phyloP scores from a whole-genome alignment of 2,888 invertebrate species.

The Spilosoma lubricipeda region DNA sequence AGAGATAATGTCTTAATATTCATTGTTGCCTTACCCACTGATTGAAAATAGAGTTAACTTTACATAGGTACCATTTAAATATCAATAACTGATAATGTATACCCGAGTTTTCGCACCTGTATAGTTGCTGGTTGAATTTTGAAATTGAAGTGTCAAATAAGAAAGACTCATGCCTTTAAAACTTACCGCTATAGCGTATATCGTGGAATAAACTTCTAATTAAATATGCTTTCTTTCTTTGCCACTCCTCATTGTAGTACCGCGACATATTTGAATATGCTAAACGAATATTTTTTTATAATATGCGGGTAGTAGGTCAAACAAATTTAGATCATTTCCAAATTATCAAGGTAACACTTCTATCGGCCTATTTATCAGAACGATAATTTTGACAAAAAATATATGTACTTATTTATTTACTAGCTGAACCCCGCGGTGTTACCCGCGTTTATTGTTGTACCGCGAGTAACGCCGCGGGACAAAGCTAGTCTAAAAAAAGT shows the following conservation, averaged over 20 bases:
- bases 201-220: conserved; percentile 52
- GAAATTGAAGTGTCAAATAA: background rate
- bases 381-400: background rate
- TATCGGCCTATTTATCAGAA: background rate
- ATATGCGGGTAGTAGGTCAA: conserved; percentile 26
- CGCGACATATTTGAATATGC: conserved; percentile 37
- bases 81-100: background rate
- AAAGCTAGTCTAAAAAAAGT: too few species aligned
- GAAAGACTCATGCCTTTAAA: background rate
- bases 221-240: conserved; percentile 46
- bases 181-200: conserved; percentile 46
- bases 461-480: too few species aligned
- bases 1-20: too few species aligned
- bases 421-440: too few species aligned
- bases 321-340: background rate
- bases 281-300: background rate
- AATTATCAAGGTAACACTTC: background rate
- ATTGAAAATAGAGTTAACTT: background rate
- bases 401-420: too few species aligned
- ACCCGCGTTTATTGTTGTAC: too few species aligned
- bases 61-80: background rate
- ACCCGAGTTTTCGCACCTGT: background rate
- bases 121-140: background rate
- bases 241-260: conserved; percentile 51
- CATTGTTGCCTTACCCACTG: background rate